These are phyloP conservation scores for Sphinx pinastri DNA, from an alignment of 2,888 invertebrate genomes.

Conservation along the genomic window DNA sequence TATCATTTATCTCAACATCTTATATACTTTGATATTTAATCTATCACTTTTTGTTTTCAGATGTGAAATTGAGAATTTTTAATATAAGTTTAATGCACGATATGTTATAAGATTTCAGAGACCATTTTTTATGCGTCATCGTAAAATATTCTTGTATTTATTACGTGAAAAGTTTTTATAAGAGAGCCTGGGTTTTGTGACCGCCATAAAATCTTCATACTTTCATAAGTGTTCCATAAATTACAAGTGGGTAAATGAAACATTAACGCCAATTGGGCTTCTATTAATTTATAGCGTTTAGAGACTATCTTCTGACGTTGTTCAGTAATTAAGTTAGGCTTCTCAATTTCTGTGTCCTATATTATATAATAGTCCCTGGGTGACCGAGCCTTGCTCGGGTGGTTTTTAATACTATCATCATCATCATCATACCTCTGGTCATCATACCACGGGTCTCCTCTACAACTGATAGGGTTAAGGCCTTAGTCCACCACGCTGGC, in stretches of 20 bases:
- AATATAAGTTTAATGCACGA: not conserved
- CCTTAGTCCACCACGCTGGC: too few relatives aligned
- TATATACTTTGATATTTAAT: not conserved
- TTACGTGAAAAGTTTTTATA: slow-evolving; percentile 15
- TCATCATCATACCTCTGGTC: too few relatives aligned
- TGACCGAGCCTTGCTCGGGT: too few relatives aligned
- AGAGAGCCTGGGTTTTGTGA: not conserved
- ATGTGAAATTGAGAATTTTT: not conserved
- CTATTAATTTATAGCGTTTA: not conserved
- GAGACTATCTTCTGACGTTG: not conserved
- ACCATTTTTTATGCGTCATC: not conserved
- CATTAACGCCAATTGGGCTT: not conserved
- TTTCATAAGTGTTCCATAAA: slow-evolving; percentile 24
- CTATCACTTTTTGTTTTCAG: not conserved
- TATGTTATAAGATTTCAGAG: not conserved
- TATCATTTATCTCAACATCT: not conserved
- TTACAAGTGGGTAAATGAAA: slow-evolving; percentile 20
- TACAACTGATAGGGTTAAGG: too few relatives aligned
- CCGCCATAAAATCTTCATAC: slow-evolving; percentile 13
- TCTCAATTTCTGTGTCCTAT: not conserved
- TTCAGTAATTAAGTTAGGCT: not conserved
- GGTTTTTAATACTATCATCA: too few relatives aligned
- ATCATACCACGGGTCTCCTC: too few relatives aligned
- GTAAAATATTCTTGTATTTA: slow-evolving; percentile 15
- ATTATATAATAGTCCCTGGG: too few relatives aligned